Percentiles rank a stretch among this genome's conserved stretches.
phyloP scores from a whole-genome alignment of 2,888 invertebrate species.

The Ectemnius lituratus region DNA sequence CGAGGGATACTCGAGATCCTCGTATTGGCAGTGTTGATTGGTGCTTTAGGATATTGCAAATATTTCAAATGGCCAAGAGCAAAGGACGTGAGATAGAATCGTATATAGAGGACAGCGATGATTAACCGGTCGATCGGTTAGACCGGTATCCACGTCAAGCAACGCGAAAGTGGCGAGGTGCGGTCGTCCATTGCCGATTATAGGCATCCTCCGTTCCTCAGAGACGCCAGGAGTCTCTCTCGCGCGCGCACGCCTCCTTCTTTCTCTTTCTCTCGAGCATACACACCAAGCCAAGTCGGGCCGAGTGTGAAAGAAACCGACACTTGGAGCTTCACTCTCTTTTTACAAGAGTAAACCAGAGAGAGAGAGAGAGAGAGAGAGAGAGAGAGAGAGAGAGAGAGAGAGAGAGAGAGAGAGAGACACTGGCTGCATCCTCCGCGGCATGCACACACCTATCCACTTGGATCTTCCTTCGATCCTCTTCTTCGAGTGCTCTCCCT shows the following conservation, averaged over 20 bases:
- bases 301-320: no score
- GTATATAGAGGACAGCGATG: constrained; percentile 51
- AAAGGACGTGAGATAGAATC: constrained; percentile 43
- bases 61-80: constrained; percentile 9
- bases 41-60: no score
- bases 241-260: constrained; percentile 21
- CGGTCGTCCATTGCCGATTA: constrained; percentile 75
- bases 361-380: constrained; percentile 8
- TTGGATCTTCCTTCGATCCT: constrained; percentile 40
- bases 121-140: constrained; percentile 65
- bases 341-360: not conserved
- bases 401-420: constrained; percentile 10
- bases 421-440: constrained; percentile 10
- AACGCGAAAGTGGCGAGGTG: constrained; percentile 70
- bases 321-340: not conserved
- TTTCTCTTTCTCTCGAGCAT: constrained; percentile 25
- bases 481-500: constrained; percentile 28
- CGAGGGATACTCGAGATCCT: no score
- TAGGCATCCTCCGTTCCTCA: constrained; percentile 69
- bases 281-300: constrained; percentile 9
- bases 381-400: constrained; percentile 18
- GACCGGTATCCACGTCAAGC: constrained; percentile 62
- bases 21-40: no score
- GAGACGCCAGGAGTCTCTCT: constrained; percentile 50
- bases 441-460: not conserved